Percentiles rank a stretch among this genome's conserved stretches.
These are phyloP conservation scores for Ceratosolen fusciceps DNA, from an alignment of 1,140 invertebrate species.

Conservation along the genomic window DNA sequence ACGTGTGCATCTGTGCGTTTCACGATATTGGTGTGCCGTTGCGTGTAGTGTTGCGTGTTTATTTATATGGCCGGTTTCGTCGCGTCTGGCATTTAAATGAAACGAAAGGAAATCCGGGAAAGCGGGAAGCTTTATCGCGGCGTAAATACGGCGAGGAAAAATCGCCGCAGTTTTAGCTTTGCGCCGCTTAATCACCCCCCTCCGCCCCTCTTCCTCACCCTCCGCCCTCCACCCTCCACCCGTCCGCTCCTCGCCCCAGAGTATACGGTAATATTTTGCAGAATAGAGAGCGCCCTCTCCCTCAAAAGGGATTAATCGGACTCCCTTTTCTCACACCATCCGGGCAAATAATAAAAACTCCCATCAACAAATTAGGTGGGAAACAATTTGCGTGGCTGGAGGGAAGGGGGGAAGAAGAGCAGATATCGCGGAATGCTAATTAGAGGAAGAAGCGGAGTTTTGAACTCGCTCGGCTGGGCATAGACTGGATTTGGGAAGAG, in stretches of 20 bases:
- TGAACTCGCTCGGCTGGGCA: not conserved
- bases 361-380: slow-evolving; percentile 20
- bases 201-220: too few species aligned
- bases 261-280: not conserved
- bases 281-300: not conserved
- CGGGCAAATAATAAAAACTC: slow-evolving; percentile 34
- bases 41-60: not conserved
- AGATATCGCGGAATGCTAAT: slow-evolving; percentile 16
- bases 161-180: not conserved
- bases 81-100: not conserved
- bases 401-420: slow-evolving; percentile 11
- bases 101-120: not conserved
- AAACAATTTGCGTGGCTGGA: slow-evolving; percentile 15
- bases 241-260: too few species aligned
- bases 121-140: not conserved
- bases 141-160: not conserved
- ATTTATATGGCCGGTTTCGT: not conserved
- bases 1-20: too few species aligned
- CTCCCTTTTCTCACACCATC: not conserved
- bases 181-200: slow-evolving; percentile 12
- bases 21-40: not conserved
- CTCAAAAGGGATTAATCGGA: slow-evolving; percentile 24
- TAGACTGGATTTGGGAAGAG: not conserved
- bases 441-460: slow-evolving; percentile 25
- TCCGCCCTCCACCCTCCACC: too few species aligned